Percentiles rank a stretch among this genome's conserved stretches.
Evolutionary conservation across 1,140 invertebrate genomes (phyloP).

Genomic region (Drosophila watanabei): DNA sequence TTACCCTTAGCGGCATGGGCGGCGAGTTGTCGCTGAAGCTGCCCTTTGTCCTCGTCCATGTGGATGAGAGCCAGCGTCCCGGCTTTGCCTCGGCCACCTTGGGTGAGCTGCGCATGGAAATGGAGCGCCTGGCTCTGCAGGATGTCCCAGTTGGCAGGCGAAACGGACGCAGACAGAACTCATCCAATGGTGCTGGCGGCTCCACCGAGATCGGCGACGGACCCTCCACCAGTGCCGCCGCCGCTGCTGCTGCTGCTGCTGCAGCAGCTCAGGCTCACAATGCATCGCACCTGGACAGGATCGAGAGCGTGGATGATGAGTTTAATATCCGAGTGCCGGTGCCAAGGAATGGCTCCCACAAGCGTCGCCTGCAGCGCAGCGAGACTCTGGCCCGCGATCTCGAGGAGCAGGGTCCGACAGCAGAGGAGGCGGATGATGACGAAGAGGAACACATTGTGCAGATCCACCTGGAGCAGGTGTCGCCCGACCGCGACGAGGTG

Average conservation of each 20-base stretch:
- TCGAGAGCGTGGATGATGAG: constrained; percentile 70
- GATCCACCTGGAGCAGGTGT: constrained; percentile 52
- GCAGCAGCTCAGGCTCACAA: constrained; percentile 1
- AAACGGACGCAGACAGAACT: constrained; percentile 27
- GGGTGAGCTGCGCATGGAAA: constrained; percentile 61
- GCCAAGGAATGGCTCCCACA: constrained; percentile 28
- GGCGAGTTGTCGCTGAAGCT: constrained; percentile 92
- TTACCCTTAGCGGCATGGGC: constrained; percentile 91
- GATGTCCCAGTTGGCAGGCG: constrained; percentile 64
- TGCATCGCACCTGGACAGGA: constrained; percentile 40
- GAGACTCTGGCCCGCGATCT: constrained; percentile 75
- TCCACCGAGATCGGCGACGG: constrained; percentile 34
- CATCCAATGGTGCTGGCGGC: background rate
- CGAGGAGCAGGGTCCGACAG: constrained; percentile 44
- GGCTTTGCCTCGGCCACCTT: constrained; percentile 41
- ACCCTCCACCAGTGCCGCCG: constrained; percentile 67
- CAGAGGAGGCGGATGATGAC: constrained; percentile 4
- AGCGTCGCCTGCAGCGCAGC: constrained; percentile 69
- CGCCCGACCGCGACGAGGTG: constrained; percentile 14
- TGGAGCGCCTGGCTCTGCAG: constrained; percentile 67
- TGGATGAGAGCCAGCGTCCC: constrained; percentile 66
- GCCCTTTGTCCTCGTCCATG: constrained; percentile 89
- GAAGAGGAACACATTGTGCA: constrained; percentile 63
- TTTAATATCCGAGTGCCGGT: constrained; percentile 63
- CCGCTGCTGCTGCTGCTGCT: constrained; percentile 41